Evolutionary conservation across 2,113 vertebrate genomes (phyloP).

Genomic region (Chitala chitala): DNA sequence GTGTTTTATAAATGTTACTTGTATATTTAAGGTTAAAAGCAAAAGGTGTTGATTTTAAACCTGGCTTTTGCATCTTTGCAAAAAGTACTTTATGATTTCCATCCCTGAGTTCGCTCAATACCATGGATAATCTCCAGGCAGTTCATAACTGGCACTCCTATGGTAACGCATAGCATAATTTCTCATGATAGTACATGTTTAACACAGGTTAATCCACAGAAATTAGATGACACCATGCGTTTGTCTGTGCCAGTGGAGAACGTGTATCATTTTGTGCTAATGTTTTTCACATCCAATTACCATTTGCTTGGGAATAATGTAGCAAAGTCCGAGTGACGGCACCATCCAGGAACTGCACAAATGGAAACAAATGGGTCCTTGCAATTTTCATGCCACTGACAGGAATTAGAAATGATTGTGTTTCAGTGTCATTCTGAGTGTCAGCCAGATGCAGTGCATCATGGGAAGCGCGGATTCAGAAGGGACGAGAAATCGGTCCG

Average conservation of each 20-base stretch:
- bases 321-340: background rate
- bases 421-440: background rate
- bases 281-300: slow-evolving; percentile 4
- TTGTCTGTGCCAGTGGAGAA: background rate
- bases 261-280: background rate
- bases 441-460: slow-evolving; percentile 11
- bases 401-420: slow-evolving; percentile 16
- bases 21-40: no score
- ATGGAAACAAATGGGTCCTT: background rate
- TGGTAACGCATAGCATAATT: background rate
- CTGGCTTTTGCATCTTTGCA: background rate
- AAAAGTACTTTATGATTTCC: background rate
- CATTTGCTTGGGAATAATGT: background rate
- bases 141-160: background rate
- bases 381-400: slow-evolving; percentile 7
- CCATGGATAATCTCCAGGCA: background rate
- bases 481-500: background rate
- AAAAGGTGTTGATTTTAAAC: no score
- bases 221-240: background rate
- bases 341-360: background rate
- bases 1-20: no score
- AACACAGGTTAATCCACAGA: slow-evolving; percentile 1
- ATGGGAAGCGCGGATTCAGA: background rate
- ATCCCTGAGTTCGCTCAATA: background rate
- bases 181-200: background rate